Evolutionary conservation across 2,888 invertebrate genomes (phyloP), one percentile per base, ranked within the genome.

Genomic region (Ophonus ardosiacus): DNA sequence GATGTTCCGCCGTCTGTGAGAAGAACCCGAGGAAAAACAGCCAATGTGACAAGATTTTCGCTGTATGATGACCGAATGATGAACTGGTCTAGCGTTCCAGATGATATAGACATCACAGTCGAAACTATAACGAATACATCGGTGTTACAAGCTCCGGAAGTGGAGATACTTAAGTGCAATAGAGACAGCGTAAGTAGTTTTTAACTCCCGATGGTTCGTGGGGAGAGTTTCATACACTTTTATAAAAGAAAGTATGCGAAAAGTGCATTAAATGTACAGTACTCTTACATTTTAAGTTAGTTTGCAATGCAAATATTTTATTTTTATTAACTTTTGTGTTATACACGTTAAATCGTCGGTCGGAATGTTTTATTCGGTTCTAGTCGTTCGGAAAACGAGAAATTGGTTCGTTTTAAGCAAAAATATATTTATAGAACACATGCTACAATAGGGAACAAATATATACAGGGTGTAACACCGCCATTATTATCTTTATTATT

Each of bases 1-100:
- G 97, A 97, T 90, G 93, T 96, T 31, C 96, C 96, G 0, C 95
- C 96, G 0, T 96, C 96, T 0, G 95, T 96, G 0, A 90, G 96
- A 13, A 93, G 95, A 87, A 94, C 96, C 0, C 91, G 95, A 51
- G 93, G 95, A 1, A 92, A 94, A 86, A 95, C 95, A 0, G 94
- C 94, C 63, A 95, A 95, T 87, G 93, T 89, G 4, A 92, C 92
- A 2, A 91, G 98, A 86, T 94, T 98, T 88, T 97, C 97, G 68
- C 92, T 98, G 18, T 97, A 97, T 88, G 97, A 97, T 88, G 98
- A 98, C 90, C 93, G 97, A 63, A 97, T 97, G 94, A 97, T 98
- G 97, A 94, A 94, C 87, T 91, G 91, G 91, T 91, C 91, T 10
- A 91, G 91, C 86, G 91, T 91, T 0, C 92, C 92, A 0, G 90